Evolutionary conservation across 2,888 invertebrate species (phyloP), one percentile per base, ranked within the genome.

Genomic region (Odontocolon sp.): DNA sequence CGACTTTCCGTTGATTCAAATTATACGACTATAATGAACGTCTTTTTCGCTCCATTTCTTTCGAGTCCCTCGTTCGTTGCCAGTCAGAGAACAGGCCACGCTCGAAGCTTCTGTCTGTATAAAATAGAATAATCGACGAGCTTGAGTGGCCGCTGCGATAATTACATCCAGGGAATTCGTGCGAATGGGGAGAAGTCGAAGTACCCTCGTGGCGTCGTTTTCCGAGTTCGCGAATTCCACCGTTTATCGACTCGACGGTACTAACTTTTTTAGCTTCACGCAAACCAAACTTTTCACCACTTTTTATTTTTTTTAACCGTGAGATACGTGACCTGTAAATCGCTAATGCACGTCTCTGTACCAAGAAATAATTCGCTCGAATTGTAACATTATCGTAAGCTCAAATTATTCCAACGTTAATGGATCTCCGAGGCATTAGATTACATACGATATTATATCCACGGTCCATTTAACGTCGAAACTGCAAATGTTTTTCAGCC

Each of bases 31-130:
- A 54, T 67, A 61, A 73, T 73, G 66, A 67, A 67, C 52, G 59
- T 23, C 45, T 18, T 67, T 66, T 38, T 54, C 54, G 59, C 73
- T 54, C 26, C 52, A 54, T 73, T 67, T 73, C 64, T 73, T 73
- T 73, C 40, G 42, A 42, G 16, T 54, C 33, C 16, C 26, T 33
- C 14, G 3, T 28, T 52, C 50, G 14, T 52, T n/a, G 23, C 4
- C 47, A 9, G 1, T n/a, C 40, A 21, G 28, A 5, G 47, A 6
- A 5, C 57, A 36, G 14, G 16, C 26, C 26, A 8, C 28, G n/a
- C 23, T 50, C 9, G 31, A 45, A 18, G 23, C 33, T 45, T 42
- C 28, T 31, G 28, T 45, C 36, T 6, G 26, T 16, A 40, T 42
- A 59, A 45, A 59, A 67, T 57, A 28, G 59, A 67, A 73, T 67